These are phyloP conservation scores for Trachelipus rathkii DNA, from an alignment of 1,140 invertebrate species.

Conservation along the genomic window DNA sequence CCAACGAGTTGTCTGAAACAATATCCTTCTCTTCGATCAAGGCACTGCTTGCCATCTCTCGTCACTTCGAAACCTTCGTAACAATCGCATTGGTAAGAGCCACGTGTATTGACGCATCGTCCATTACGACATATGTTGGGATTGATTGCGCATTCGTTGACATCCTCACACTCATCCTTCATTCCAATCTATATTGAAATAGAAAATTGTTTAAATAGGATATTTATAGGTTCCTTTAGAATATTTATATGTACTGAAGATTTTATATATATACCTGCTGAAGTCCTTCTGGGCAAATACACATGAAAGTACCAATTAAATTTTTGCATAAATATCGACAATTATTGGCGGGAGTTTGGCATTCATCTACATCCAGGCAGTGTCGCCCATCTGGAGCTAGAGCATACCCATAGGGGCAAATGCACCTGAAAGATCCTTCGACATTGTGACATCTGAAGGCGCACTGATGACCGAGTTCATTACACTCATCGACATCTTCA, in stretches of 20 bases:
- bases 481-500: constrained; percentile 81
- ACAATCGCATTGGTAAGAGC: constrained; percentile 75
- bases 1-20: constrained; percentile 71
- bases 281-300: constrained; percentile 79
- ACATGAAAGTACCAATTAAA: constrained; percentile 80
- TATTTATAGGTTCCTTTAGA: too few relatives aligned
- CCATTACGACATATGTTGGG: constrained; percentile 67
- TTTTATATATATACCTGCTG: constrained; percentile 52
- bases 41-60: constrained; percentile 69
- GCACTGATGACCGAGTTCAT: constrained; percentile 71
- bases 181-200: constrained; percentile 48
- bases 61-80: constrained; percentile 71
- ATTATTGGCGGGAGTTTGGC: constrained; percentile 67
- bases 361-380: constrained; percentile 84
- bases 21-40: constrained; percentile 69
- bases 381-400: constrained; percentile 74
- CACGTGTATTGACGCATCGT: constrained; percentile 70
- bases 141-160: constrained; percentile 51
- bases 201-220: too few relatives aligned
- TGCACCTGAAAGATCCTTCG: constrained; percentile 74
- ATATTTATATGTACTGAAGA: too few relatives aligned
- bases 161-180: constrained; percentile 66
- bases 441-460: constrained; percentile 84
- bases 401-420: constrained; percentile 74
- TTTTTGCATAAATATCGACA: constrained; percentile 84